Conservation (phyloP, 1,140 invertebrate genomes). For the Aradophagus sp. region DNA sequence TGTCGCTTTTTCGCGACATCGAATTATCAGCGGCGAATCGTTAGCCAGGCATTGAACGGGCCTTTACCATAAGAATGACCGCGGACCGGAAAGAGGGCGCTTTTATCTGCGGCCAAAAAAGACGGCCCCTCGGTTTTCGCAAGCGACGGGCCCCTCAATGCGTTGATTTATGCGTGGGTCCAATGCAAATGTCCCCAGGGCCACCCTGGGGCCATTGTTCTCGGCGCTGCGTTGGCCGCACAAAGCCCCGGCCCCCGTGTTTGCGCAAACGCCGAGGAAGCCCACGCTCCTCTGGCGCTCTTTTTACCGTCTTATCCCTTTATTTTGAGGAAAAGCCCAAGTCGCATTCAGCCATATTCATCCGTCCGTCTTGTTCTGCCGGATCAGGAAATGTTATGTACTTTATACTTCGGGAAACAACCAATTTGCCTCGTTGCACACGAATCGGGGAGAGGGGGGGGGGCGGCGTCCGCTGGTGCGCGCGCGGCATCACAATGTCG, state of each 20-base stretch:
- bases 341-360: conserved; percentile 9
- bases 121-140: conserved; percentile 63
- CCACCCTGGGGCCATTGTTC: conserved; percentile 59
- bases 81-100: conserved; percentile 2
- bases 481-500: conserved; percentile 54
- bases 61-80: conserved; percentile 30
- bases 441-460: conserved; percentile 51
- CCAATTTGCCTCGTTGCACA: conserved; percentile 58
- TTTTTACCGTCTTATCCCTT: conserved; percentile 6
- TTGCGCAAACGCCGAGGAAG: conserved; percentile 59
- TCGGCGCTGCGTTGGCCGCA: too few relatives aligned
- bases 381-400: conserved; percentile 53
- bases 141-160: conserved; percentile 45
- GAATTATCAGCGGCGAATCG: neutral
- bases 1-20: conserved; percentile 56
- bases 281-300: too few relatives aligned
- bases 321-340: too few relatives aligned
- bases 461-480: conserved; percentile 42
- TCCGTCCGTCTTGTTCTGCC: conserved; percentile 18
- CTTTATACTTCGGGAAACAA: conserved; percentile 50
- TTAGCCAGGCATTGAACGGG: neutral
- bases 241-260: conserved; percentile 20
- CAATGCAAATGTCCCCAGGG: conserved; percentile 62
- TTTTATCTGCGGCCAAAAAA: too few relatives aligned
- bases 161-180: conserved; percentile 63